These are phyloP conservation scores for Halichoeres trimaculatus DNA, from an alignment of 2,113 vertebrate species.

Conservation along the genomic window DNA sequence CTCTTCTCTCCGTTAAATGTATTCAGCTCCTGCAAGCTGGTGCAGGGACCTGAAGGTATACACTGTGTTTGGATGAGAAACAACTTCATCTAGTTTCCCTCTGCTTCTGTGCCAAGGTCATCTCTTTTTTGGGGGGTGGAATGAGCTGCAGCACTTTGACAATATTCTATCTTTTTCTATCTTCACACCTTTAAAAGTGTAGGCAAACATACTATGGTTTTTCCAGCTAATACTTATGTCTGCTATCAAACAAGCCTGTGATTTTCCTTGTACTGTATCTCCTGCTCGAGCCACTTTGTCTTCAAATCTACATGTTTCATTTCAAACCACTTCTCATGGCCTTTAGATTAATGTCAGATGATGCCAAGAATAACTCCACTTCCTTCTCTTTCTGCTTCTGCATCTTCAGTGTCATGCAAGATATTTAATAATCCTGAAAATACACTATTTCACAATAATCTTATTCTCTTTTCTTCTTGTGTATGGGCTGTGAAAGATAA, in stretches of 20 bases:
- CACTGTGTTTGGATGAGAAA: conserved; percentile 68
- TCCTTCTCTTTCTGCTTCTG: neutral
- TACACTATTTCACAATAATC: conserved; percentile 15
- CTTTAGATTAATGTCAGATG: conserved; percentile 19
- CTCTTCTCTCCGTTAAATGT: conserved; percentile 70
- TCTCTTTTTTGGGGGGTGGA: conserved; percentile 22
- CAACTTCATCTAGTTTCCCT: conserved; percentile 60
- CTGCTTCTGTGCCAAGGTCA: conserved; percentile 64
- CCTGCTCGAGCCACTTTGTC: conserved; percentile 1
- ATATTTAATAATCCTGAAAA: conserved; percentile 1
- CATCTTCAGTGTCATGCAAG: neutral
- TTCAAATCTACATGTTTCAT: conserved; percentile 19
- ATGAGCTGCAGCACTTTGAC: conserved; percentile 64
- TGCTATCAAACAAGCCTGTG: conserved; percentile 5
- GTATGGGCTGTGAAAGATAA: conserved; percentile 50
- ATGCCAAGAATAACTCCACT: conserved; percentile 28
- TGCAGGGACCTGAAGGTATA: conserved; percentile 80
- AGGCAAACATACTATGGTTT: conserved; percentile 12
- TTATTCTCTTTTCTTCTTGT: conserved; percentile 51
- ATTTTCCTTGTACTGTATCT: conserved; percentile 10
- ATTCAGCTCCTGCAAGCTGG: conserved; percentile 77
- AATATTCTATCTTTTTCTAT: conserved; percentile 23
- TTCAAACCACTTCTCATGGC: neutral
- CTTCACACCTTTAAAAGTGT: conserved; percentile 33
- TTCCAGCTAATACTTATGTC: neutral